Evolutionary conservation across 2,113 vertebrate species (phyloP), one percentile per base, ranked within the genome.

Genomic region (Fukomys damarensis): DNA sequence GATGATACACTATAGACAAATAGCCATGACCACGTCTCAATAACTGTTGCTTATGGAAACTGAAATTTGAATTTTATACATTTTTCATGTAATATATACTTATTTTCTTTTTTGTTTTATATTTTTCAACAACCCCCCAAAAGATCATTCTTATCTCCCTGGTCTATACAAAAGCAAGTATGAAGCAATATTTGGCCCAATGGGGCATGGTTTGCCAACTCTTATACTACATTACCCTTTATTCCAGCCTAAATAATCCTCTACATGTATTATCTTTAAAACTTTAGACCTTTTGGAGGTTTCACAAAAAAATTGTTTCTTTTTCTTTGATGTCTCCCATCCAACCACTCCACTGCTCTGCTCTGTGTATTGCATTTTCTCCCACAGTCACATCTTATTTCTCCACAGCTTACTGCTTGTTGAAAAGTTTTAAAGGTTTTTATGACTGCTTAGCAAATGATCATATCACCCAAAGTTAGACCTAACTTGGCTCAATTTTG

Each of bases 21-120:
- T 24, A 41, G 35, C 4, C 1, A 35, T 56, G 66, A 3, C 65
- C 19, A 0, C 58, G 30, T 68, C 74, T 66, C 72, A 92, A 38
- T 59, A 41, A 76, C 80, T 68, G 17, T 30, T 86, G 66, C 54
- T 68, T 79, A 79, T 85, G 59, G 46, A 91, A 93, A 72, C 12
- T 70, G n/a, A 81, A 54, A 95, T 83, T 85, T 68, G 13, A 85
- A 63, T 82, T 91, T 83, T 32, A 49, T 80, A 3, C 79, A 41
- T 65, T 86, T 95, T 96, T 87, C 13, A 4, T 72, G 14, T 24
- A 79, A 76, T 91, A 65, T 43, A 88, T 92, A 80, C 63, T 65
- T 77, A 66, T 22, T 32, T 24, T 56, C 28, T 76, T 30, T 26
- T 59, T 80, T 43, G 28, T 76, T 46, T 59, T 43, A 56, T 92